Percentiles rank a stretch among this genome's conserved stretches.
These are phyloP conservation scores for Hermaeophaga mercurialis DNA, from an alignment of 2,888 invertebrate species.

Conservation along the genomic window DNA sequence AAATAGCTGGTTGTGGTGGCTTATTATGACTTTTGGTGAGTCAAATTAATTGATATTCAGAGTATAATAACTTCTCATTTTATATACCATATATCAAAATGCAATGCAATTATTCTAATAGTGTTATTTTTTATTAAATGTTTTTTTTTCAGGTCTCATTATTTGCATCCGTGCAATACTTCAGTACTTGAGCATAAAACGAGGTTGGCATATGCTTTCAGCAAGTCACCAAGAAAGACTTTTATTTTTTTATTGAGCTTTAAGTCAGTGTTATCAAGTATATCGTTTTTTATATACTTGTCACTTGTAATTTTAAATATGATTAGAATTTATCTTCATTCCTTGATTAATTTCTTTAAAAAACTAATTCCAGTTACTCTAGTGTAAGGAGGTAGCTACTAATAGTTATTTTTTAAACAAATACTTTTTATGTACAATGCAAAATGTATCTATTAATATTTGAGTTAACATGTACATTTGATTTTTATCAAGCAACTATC, in stretches of 20 bases:
- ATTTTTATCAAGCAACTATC: constrained; percentile 3
- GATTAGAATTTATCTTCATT: constrained; percentile 34
- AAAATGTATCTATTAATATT: constrained; percentile 3
- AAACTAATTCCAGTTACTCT: background rate
- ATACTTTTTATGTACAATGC: background rate
- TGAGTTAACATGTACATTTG: constrained; percentile 4
- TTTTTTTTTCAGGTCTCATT: constrained; percentile 68
- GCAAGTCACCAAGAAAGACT: constrained; percentile 86
- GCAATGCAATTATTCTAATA: no score
- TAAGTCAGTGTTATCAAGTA: constrained; percentile 29
- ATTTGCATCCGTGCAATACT: constrained; percentile 87
- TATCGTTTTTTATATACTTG: constrained; percentile 29
- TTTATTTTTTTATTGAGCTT: constrained; percentile 78
- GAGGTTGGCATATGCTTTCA: constrained; percentile 85
- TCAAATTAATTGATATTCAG: no score
- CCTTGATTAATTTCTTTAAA: constrained; percentile 14
- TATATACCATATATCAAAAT: no score
- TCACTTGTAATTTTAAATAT: constrained; percentile 26
- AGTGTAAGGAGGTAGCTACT: background rate
- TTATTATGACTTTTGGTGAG: constrained; percentile 88
- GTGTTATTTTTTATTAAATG: no score
- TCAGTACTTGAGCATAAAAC: constrained; percentile 87
- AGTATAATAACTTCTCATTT: no score
- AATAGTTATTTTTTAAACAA: background rate
- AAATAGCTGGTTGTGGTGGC: constrained; percentile 92